phyloP scores from a whole-genome alignment of 37 sponge, comb jelly and placozoan genomes.

The Beroe forskalii region DNA sequence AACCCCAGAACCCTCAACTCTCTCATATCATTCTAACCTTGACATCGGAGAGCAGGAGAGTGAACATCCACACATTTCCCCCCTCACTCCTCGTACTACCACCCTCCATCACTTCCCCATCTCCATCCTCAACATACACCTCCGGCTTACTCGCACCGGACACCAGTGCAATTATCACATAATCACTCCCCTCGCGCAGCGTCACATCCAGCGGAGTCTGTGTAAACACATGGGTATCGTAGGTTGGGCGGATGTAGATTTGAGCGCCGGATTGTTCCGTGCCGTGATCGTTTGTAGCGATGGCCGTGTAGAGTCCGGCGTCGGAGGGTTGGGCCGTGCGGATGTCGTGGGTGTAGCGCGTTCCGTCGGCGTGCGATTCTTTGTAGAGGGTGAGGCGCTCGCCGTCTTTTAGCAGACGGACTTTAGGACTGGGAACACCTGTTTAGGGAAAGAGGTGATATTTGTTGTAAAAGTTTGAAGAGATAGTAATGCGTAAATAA shows the following conservation, averaged over 20 bases:
- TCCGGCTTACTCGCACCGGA: not conserved
- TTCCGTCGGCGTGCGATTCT: not conserved
- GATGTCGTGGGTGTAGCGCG: not conserved
- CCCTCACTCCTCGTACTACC: not conserved
- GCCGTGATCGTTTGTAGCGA: not conserved
- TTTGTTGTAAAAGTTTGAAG: too few relatives aligned
- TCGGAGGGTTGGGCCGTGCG: not conserved
- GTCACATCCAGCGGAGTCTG: not conserved
- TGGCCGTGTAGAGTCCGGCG: conserved; percentile 15
- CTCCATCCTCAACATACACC: conserved; percentile 9
- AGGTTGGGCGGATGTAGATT: not conserved
- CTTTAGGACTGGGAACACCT: conserved; percentile 16
- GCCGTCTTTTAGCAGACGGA: conserved; percentile 5
- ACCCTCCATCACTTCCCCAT: not conserved
- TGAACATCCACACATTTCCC: not conserved
- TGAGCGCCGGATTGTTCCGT: not conserved
- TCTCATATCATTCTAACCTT: not conserved
- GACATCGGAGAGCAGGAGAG: not conserved
- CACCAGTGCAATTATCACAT: not conserved
- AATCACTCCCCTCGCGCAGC: not conserved
- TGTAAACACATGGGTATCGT: not conserved
- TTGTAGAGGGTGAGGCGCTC: not conserved
- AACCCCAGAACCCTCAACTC: too few relatives aligned
- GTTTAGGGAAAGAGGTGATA: too few relatives aligned
- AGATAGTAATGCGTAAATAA: not conserved